Percentiles rank a stretch among this genome's conserved stretches.
Conservation (phyloP, 2,113 vertebrate species). For the Eupsittula cactorum region DNA sequence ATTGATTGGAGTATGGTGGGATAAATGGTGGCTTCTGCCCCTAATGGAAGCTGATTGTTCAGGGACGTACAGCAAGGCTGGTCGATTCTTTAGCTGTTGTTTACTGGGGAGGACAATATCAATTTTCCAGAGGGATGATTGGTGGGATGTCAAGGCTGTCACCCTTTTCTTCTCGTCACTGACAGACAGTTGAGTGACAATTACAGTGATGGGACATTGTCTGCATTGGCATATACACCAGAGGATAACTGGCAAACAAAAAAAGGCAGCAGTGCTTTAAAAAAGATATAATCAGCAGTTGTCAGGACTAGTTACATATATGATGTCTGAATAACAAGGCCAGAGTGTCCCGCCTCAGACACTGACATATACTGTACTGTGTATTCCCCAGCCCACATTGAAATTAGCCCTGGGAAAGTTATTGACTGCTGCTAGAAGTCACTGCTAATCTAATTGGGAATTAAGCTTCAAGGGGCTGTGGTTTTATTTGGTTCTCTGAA, state of each 20-base stretch:
- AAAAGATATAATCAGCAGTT: slow-evolving; percentile 82
- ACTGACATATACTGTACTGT: not conserved
- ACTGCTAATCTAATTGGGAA: not conserved
- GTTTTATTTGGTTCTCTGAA: not conserved
- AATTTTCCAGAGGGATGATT: slow-evolving; percentile 82
- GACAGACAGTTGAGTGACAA: slow-evolving; percentile 80
- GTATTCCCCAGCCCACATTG: not conserved
- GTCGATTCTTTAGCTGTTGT: slow-evolving; percentile 82
- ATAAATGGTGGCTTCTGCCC: slow-evolving; percentile 81
- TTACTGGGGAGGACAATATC: slow-evolving; percentile 83
- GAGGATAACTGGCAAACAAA: slow-evolving; percentile 80
- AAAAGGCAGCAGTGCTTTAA: slow-evolving; percentile 71
- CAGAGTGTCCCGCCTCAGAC: not conserved
- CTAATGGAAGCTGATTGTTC: slow-evolving; percentile 86
- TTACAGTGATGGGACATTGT: slow-evolving; percentile 76
- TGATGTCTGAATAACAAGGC: slow-evolving; percentile 78
- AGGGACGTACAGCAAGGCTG: slow-evolving; percentile 74
- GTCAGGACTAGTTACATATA: slow-evolving; percentile 79
- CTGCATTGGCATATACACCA: slow-evolving; percentile 79
- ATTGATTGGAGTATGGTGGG: slow-evolving; percentile 76
- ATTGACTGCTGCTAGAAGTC: not conserved
- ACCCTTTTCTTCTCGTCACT: slow-evolving; percentile 74
- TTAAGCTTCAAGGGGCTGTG: not conserved
- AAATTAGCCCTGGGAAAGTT: slow-evolving; percentile 2
- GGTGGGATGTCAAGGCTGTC: slow-evolving; percentile 82